Percentiles rank a stretch among this genome's conserved stretches.
These are phyloP conservation scores for Corythornis leucogaster DNA, from an alignment of 2,797 vertebrate species.

Conservation along the genomic window DNA sequence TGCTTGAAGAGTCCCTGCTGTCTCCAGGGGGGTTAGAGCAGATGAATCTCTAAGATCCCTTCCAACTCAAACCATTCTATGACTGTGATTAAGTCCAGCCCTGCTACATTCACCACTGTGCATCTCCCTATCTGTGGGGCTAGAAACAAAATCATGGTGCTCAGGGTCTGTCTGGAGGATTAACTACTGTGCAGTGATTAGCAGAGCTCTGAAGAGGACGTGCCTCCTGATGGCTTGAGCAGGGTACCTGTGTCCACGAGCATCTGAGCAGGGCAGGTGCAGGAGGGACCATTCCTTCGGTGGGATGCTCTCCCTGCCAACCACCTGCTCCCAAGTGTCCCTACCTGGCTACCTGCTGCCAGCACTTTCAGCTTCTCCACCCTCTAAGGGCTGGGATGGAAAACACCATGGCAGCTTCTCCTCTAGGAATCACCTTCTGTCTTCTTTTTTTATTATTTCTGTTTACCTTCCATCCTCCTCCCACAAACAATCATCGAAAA, in stretches of 20 bases:
- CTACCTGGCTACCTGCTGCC: neutral
- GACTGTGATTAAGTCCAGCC: neutral
- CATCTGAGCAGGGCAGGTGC: neutral
- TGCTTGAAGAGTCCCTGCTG: neutral
- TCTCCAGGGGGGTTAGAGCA: neutral
- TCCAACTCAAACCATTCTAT: neutral
- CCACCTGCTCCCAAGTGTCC: accelerated
- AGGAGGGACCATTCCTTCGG: accelerated
- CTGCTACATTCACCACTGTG: neutral
- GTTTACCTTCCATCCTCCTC: neutral
- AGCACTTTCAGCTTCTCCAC: neutral
- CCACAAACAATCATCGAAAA: neutral
- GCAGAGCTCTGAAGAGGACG: neutral
- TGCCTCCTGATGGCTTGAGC: accelerated
- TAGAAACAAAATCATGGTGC: neutral
- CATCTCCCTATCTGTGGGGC: neutral
- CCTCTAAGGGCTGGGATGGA: neutral
- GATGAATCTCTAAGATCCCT: neutral
- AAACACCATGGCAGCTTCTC: neutral
- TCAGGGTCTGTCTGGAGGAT: too few species aligned
- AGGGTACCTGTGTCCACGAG: neutral
- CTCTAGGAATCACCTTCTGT: neutral
- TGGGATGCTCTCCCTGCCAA: neutral
- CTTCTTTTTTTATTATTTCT: too few species aligned
- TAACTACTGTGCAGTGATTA: neutral